Base-by-base conservation (phyloP, 2,888 invertebrate genomes). In the Heliconius charithonia region DNA sequence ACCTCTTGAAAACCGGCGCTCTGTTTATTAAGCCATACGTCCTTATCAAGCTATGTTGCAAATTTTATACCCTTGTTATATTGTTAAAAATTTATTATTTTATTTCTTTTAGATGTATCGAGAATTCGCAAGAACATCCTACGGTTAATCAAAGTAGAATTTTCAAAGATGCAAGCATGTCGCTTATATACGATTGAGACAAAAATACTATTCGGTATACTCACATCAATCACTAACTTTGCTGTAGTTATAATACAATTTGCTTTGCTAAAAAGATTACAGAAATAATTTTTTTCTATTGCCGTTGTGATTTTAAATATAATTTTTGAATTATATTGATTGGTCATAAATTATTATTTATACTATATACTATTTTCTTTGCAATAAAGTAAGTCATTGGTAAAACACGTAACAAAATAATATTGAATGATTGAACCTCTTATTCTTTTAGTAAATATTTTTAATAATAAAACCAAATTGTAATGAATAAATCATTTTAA, bases 161-260 rank as follows among this genome's bases (percentile, higher is more conserved):
- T 76, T 76, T 13, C 22, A 10, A 79, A 73, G 59, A 63, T 79
- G 69, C n/a, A 74, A 62, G 76, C 73, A 16, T 76, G 73, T 62
- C 56, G 76, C 16, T 25, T 79, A 2, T 79, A 73, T 22, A 13
- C 4, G 22, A 67, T 79, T 51, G 76, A 79, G 4, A 66, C 79
- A 16, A 66, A 45, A 9, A 19, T 76, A 19, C 69, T 73, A 12
- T 62, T 73, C 16, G 16, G 29, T 45, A 59, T 79, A 41, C 3
- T 79, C 1, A 69, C 29, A 16, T 41, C n/a, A 29, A 16, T 76
- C 6, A 29, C 56, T 51, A 13, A 41, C 19, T 79, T 76, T 16
- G 73, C 66, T 25, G 22, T 76, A 9, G 79, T 76, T 10, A 13
- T 72, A 16, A 79, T 79, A 56, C 79, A 76, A 56, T 72, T 76